These are phyloP conservation scores for Microtus obscurus DNA, from an alignment of 2,797 vertebrate species.

Conservation along the genomic window DNA sequence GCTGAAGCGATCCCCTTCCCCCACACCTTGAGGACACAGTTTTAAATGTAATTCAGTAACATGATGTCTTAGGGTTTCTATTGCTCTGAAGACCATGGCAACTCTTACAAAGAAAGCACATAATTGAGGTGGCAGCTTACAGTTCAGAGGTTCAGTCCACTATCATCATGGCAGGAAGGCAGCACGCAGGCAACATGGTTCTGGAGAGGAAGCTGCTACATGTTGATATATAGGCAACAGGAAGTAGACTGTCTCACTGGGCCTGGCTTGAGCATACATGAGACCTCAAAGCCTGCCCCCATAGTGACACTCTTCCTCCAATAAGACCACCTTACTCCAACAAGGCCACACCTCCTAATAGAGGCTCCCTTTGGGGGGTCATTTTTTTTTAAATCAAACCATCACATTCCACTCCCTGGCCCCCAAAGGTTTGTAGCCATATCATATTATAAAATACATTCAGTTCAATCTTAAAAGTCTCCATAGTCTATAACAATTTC, in stretches of 20 bases:
- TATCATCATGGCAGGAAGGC: background rate
- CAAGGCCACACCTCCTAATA: background rate
- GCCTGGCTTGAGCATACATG: background rate
- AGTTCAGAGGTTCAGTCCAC: background rate
- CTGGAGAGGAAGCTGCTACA: background rate
- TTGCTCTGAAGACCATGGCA: background rate
- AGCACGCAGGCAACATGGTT: background rate
- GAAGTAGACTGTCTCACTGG: background rate
- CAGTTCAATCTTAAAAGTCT: background rate
- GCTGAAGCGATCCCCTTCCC: conserved; percentile 17
- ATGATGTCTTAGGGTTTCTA: background rate
- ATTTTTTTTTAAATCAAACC: background rate
- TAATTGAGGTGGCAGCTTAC: background rate
- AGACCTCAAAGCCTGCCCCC: background rate
- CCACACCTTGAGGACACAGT: background rate
- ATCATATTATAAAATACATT: background rate
- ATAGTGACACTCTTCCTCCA: background rate
- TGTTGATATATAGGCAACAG: background rate
- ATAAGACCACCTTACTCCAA: background rate
- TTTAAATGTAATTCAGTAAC: background rate
- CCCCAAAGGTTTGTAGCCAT: background rate
- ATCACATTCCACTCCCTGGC: background rate
- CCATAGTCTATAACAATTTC: background rate
- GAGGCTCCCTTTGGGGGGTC: background rate
- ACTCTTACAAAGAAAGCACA: background rate